These are phyloP conservation scores for Mizuhopecten yessoensis DNA, from an alignment of 1,140 invertebrate species.

Conservation along the genomic window DNA sequence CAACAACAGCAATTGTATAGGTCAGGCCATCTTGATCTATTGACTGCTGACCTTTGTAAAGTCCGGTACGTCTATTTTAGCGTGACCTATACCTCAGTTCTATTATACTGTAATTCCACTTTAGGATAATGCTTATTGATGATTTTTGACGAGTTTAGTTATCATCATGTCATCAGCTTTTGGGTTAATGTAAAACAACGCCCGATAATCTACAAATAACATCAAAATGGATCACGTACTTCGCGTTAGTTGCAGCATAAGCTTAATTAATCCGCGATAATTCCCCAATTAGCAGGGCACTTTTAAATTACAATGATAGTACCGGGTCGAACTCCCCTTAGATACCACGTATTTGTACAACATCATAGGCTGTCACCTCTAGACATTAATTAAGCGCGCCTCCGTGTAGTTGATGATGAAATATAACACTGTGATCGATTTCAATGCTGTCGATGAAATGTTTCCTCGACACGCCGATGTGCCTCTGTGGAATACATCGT, in stretches of 20 bases:
- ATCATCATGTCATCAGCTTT: too few relatives aligned
- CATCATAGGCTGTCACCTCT: background rate
- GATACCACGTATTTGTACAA: background rate
- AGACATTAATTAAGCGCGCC: slow-evolving; percentile 16
- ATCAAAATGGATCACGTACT: background rate
- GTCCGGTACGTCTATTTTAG: too few relatives aligned
- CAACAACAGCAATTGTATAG: too few relatives aligned
- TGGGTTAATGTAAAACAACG: too few relatives aligned
- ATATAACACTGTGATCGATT: background rate
- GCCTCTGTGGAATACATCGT: background rate
- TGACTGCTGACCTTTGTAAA: too few relatives aligned
- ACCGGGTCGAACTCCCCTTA: background rate
- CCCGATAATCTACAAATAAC: background rate
- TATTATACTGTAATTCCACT: too few relatives aligned
- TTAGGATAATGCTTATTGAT: too few relatives aligned
- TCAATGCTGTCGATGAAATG: background rate
- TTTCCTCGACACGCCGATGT: background rate
- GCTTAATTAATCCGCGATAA: background rate
- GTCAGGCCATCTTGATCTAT: too few relatives aligned
- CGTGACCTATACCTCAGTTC: too few relatives aligned
- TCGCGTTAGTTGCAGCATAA: background rate
- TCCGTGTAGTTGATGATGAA: background rate
- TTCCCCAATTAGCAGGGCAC: background rate
- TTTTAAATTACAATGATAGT: slow-evolving; percentile 19
- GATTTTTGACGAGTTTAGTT: too few relatives aligned